Evolutionary conservation across 2,797 vertebrate species (phyloP).

Genomic region (Anolis apletophallus): DNA sequence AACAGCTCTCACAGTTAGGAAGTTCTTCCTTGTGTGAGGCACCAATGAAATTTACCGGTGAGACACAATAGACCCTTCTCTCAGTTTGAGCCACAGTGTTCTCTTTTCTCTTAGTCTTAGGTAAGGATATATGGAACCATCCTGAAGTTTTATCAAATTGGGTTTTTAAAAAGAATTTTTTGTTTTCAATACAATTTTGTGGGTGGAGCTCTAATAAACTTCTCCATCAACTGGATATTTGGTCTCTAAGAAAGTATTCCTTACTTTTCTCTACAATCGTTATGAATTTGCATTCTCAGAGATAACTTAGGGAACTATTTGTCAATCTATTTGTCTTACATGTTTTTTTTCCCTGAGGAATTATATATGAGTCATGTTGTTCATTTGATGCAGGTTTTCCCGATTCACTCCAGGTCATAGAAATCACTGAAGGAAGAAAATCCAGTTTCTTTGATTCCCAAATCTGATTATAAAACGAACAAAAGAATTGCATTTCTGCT

Average conservation of each 20-base stretch:
- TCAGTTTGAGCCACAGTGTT: background rate
- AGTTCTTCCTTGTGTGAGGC: no score
- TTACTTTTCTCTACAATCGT: background rate
- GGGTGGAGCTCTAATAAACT: background rate
- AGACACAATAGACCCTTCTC: background rate
- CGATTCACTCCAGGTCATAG: background rate
- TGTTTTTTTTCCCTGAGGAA: background rate
- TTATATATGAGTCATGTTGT: background rate
- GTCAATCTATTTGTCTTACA: background rate
- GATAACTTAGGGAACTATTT: background rate
- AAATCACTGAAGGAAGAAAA: background rate
- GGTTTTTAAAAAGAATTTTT: no score
- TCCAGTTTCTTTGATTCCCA: background rate
- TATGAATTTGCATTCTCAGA: background rate
- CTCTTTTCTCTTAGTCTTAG: background rate
- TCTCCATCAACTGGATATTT: background rate
- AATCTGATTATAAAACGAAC: conserved; percentile 33
- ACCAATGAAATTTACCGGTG: no score
- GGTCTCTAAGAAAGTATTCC: background rate
- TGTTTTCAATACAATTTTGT: background rate
- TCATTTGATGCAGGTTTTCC: background rate
- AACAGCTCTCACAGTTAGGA: no score
- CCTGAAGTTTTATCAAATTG: background rate
- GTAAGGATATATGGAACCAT: background rate
- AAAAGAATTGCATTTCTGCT: conserved; percentile 1